phyloP scores from a whole-genome alignment of 2,113 vertebrate genomes.

The Spea multiplicata region DNA sequence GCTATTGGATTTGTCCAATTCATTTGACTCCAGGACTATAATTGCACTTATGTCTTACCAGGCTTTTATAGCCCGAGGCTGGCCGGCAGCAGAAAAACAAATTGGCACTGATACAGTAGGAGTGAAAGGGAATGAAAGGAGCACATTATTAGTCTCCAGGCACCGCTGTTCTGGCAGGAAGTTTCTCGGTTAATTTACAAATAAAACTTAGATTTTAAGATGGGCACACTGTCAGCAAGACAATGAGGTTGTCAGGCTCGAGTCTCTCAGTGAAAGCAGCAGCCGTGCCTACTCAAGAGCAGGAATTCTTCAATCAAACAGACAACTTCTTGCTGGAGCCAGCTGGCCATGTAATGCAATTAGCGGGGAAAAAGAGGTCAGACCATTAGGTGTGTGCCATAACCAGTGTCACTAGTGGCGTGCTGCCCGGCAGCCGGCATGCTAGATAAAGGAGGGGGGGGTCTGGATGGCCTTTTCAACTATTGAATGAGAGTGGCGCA shows the following conservation, averaged over 20 bases:
- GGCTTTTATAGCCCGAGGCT: slow-evolving; percentile 79
- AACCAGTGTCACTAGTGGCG: slow-evolving; percentile 65
- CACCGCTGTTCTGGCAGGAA: slow-evolving; percentile 81
- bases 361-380: slow-evolving; percentile 86
- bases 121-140: slow-evolving; percentile 81
- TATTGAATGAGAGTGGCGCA: slow-evolving; percentile 42
- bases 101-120: slow-evolving; percentile 78
- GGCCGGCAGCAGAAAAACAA: slow-evolving; percentile 81
- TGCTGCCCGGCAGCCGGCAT: slow-evolving; percentile 62
- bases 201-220: slow-evolving; percentile 92
- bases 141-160: slow-evolving; percentile 85
- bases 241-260: slow-evolving; percentile 73
- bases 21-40: slow-evolving; percentile 89
- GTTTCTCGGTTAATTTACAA: slow-evolving; percentile 94
- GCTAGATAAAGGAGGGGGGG: slow-evolving; percentile 42
- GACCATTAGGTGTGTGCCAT: slow-evolving; percentile 72
- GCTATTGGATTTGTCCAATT: slow-evolving; percentile 81
- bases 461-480: slow-evolving; percentile 52
- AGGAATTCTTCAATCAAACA: slow-evolving; percentile 92
- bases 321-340: slow-evolving; percentile 82
- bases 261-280: slow-evolving; percentile 77
- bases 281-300: slow-evolving; percentile 72
- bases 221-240: slow-evolving; percentile 72
- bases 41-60: slow-evolving; percentile 87
- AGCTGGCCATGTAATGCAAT: slow-evolving; percentile 95